Percentiles rank a stretch among this genome's conserved stretches.
These are phyloP conservation scores for Scomber scombrus DNA, from an alignment of 2,113 vertebrate species.

Conservation along the genomic window DNA sequence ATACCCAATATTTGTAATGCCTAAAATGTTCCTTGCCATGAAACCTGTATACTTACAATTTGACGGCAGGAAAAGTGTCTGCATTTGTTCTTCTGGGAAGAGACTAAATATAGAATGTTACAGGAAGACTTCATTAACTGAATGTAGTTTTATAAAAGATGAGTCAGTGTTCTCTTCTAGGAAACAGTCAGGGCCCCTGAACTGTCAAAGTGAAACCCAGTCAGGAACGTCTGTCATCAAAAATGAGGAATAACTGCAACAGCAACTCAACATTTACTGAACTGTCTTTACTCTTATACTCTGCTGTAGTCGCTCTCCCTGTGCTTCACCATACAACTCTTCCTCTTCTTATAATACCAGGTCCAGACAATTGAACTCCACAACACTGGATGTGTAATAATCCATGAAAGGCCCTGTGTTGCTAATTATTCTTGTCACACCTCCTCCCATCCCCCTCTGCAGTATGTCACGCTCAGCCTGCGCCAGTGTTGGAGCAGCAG, in stretches of 20 bases:
- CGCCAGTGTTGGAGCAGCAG: slow-evolving; percentile 76
- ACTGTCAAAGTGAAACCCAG: slow-evolving; percentile 27
- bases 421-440: background rate
- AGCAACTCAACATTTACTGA: background rate
- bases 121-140: background rate
- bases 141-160: background rate
- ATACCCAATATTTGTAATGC: background rate
- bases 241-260: slow-evolving; percentile 23
- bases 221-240: background rate
- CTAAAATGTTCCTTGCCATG: background rate
- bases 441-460: background rate
- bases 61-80: no score
- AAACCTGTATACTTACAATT: no score
- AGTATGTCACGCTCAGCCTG: slow-evolving; percentile 78
- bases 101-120: background rate
- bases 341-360: background rate
- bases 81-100: background rate
- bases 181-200: no score
- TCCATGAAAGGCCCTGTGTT: background rate
- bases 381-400: no score
- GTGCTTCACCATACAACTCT: background rate
- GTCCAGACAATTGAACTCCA: background rate
- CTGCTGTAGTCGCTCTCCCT: no score
- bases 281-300: background rate
- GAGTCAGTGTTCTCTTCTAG: background rate